Base-by-base conservation (phyloP, 2,113 vertebrate genomes). In the Rhynchopsitta pachyrhyncha region DNA sequence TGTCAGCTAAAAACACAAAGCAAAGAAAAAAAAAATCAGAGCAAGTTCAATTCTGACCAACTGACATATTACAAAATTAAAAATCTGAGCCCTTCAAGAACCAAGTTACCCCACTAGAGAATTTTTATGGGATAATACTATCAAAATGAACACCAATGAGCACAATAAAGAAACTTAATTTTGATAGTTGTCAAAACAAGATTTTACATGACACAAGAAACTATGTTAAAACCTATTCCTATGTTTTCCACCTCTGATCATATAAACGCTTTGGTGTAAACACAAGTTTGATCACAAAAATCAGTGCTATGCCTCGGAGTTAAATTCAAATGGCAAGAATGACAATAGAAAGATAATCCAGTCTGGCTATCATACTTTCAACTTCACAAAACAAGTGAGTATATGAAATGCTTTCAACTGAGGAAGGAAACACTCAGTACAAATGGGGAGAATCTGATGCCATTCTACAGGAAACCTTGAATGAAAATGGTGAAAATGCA, bases 1-100 rank as follows among this genome's bases (percentile, higher is more conserved):
- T 92, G 99, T 99, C 76, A 99, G 97, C 99, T 99, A 94, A 90
- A 97, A 97, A 92, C 74, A 60, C 24, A 93, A 63, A 95, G 5
- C 4, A 80, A 63, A 86, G 7, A 41, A 57, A 50, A 71, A 57
- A 35, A 37, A 83, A 50, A 52, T 18, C 3, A 85, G 39, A 57
- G 13, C 57, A 75, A 79, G 52, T 91, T 67, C 27, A 66, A 60
- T 33, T 74, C 78, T 52, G 20, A 87, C 24, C 31, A 55, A 79
- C 27, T 35, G 50, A 62, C 7, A 18, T 5, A 79, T 41, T 50
- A 78, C 14, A 23, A 52, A 90, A 67, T 33, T 3, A 10, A 41
- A 86, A 67, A 71, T 6, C 16, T 46, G 62, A 57, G 17, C 3
- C 20, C 33, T 69, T 57, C 44, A 88, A 50, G 39, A 81, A 84